phyloP scores from a whole-genome alignment of 2,797 vertebrate genomes.

The Liasis olivaceus region DNA sequence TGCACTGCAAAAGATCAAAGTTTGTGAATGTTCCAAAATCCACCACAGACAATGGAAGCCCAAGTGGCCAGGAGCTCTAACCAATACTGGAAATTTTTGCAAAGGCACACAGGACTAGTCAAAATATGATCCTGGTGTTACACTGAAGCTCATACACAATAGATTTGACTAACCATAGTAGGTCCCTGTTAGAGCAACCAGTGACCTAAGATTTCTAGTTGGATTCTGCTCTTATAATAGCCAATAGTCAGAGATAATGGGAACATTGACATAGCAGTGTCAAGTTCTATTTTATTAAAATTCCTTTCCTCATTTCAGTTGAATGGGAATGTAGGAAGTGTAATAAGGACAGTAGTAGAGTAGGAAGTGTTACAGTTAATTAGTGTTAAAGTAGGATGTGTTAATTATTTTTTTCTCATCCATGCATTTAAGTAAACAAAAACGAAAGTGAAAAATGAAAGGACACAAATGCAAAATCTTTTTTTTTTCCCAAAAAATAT shows the following conservation, averaged over 20 bases:
- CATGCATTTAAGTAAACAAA: neutral
- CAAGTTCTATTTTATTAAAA: neutral
- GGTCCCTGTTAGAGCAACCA: too few relatives aligned
- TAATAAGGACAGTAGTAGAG: neutral
- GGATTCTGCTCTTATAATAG: neutral
- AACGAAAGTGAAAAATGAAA: slow-evolving; percentile 22
- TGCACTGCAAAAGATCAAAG: too few relatives aligned
- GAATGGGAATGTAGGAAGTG: neutral
- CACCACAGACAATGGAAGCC: too few relatives aligned
- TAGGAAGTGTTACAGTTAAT: neutral
- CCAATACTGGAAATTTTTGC: too few relatives aligned
- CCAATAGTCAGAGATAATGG: neutral
- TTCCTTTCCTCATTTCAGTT: neutral
- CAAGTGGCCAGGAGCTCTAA: too few relatives aligned
- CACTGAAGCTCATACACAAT: too few relatives aligned
- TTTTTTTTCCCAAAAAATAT: neutral
- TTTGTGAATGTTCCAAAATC: too few relatives aligned
- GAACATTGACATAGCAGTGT: neutral
- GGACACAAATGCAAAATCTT: neutral
- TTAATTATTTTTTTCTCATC: neutral
- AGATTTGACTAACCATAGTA: too few relatives aligned
- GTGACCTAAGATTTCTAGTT: neutral
- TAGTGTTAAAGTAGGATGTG: neutral
- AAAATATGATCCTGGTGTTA: too few relatives aligned
- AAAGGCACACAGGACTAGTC: too few relatives aligned